Evolutionary conservation across 2,113 vertebrate species (phyloP).

Genomic region (Esox niger): DNA sequence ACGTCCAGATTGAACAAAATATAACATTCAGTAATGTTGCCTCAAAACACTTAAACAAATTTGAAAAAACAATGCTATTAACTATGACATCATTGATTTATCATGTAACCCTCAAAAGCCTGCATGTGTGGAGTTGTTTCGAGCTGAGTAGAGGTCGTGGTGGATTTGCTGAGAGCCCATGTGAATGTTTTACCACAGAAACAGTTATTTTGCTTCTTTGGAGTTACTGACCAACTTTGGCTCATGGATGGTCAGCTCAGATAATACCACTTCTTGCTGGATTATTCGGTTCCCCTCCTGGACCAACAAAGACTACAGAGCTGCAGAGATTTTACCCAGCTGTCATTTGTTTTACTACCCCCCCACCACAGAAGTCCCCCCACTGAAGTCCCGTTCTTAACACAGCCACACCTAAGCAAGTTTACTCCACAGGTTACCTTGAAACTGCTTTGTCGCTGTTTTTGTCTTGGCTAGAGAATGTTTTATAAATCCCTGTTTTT

Average conservation of each 20-base stretch:
- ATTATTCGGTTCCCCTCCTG: conserved; percentile 20
- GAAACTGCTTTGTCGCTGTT: conserved; percentile 19
- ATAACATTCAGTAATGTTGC: not conserved
- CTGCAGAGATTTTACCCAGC: conserved; percentile 7
- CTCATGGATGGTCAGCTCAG: conserved; percentile 3
- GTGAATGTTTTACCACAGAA: conserved; percentile 25
- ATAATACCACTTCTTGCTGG: conserved; percentile 29
- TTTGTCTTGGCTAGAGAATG: conserved; percentile 15
- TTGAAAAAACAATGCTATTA: too few relatives aligned
- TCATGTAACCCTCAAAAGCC: not conserved
- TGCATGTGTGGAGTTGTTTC: not conserved
- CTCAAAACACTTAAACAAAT: too few relatives aligned
- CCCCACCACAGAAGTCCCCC: conserved; percentile 33
- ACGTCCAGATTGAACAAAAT: not conserved
- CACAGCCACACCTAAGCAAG: conserved; percentile 4
- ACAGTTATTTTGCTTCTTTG: not conserved
- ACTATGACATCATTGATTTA: too few relatives aligned
- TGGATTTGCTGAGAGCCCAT: conserved; percentile 1
- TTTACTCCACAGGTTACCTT: not conserved
- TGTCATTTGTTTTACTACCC: conserved; percentile 50
- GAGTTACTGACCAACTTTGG: not conserved
- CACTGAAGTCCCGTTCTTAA: conserved; percentile 16
- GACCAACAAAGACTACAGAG: conserved; percentile 12
- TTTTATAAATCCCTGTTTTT: conserved; percentile 13
- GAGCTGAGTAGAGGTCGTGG: not conserved